A percentile compares a stretch with the other conserved stretches of the same genome.
Conservation (phyloP, 2,888 invertebrate species). For the Pardosa pseudoannulata region DNA sequence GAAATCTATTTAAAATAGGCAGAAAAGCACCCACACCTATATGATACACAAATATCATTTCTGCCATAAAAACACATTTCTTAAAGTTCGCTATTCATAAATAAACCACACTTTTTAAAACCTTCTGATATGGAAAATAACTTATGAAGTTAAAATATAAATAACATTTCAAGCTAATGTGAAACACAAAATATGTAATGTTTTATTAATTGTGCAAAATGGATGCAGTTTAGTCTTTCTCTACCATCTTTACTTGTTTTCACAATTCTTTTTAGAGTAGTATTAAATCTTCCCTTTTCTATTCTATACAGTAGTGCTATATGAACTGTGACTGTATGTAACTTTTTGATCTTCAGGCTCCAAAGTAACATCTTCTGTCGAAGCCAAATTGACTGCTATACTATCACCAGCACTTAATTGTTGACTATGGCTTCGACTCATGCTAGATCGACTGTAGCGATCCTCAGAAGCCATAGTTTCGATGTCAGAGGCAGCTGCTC, state of each 20-base stretch:
- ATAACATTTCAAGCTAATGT: neutral
- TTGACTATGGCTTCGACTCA: conserved; percentile 59
- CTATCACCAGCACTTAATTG: conserved; percentile 66
- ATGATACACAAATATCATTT: too few relatives aligned
- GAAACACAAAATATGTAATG: neutral
- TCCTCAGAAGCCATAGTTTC: conserved; percentile 61
- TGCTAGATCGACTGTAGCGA: conserved; percentile 59
- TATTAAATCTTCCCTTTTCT: neutral
- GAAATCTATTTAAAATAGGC: too few relatives aligned
- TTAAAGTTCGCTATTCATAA: too few relatives aligned
- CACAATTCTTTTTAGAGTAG: neutral
- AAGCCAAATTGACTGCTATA: conserved; percentile 73
- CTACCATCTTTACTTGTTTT: neutral
- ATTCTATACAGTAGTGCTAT: conserved; percentile 73
- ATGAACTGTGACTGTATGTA: conserved; percentile 74
- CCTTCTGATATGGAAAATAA: neutral
- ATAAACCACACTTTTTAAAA: too few relatives aligned
- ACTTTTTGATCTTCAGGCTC: conserved; percentile 74
- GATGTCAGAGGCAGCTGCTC: conserved; percentile 48
- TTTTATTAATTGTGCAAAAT: neutral
- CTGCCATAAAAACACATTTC: too few relatives aligned
- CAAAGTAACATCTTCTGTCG: conserved; percentile 74
- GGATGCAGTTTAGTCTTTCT: neutral
- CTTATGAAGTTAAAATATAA: too few relatives aligned
- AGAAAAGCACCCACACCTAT: too few relatives aligned